phyloP scores from a whole-genome alignment of 2,888 invertebrate genomes.

The Melangyna quadrimaculata region DNA sequence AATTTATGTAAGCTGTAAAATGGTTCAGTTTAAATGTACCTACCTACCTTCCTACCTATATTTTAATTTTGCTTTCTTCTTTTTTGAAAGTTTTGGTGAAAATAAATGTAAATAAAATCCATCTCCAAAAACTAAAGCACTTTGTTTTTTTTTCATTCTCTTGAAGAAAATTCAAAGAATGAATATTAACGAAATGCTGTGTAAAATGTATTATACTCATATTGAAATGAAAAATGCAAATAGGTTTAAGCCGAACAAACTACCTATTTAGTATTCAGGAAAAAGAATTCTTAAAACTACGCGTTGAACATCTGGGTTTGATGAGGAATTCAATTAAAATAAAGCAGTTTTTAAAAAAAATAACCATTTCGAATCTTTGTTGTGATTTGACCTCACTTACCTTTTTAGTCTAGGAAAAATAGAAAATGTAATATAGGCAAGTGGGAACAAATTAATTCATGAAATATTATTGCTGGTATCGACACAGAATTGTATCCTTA shows the following conservation, averaged over 20 bases:
- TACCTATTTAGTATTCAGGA: neutral
- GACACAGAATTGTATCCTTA: no score
- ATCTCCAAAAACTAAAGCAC: neutral
- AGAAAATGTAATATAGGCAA: no score
- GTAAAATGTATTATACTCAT: neutral
- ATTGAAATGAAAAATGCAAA: neutral
- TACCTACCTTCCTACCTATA: no score
- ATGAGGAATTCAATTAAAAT: neutral
- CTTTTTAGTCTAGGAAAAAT: no score
- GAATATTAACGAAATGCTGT: neutral
- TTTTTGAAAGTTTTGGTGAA: neutral
- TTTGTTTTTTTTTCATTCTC: neutral
- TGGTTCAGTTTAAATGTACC: neutral
- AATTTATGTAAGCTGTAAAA: neutral
- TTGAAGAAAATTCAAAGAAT: neutral
- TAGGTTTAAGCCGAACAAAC: neutral
- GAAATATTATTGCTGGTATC: no score
- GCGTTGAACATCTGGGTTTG: neutral
- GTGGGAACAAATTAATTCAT: no score
- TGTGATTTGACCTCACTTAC: no score
- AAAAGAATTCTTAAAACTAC: neutral
- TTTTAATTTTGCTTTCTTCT: neutral
- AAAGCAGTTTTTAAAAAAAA: neutral
- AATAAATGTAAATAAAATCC: neutral
- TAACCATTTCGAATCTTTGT: neutral